Base-by-base conservation (phyloP, 2,888 invertebrate species). In the Aspidiotus destructor region DNA sequence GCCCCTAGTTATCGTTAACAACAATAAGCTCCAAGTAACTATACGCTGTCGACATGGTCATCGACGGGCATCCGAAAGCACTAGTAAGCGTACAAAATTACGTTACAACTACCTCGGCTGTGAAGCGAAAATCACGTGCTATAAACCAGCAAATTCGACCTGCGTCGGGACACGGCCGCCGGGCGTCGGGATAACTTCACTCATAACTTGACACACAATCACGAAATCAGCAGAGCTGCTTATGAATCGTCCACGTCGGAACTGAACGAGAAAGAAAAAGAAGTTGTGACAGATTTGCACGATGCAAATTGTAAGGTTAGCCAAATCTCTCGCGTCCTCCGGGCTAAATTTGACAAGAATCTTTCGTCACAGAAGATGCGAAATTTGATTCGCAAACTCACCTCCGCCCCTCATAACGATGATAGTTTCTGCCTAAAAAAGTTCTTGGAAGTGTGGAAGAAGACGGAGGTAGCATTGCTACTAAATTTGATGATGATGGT, bases 221-320 rank as follows among this genome's bases (percentile, higher is more conserved):
- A 44, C 13, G 48, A 44, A 44, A 44, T 44, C 48, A 44, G 48
- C 13, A 13, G 13, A 13, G 13, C 48, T 44, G 48, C 48, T 10
- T 44, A 44, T 44, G n/a, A n/a, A n/a, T n/a, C n/a, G n/a, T n/a
- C n/a, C n/a, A n/a, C n/a, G n/a, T n/a, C n/a, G n/a, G n/a, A n/a
- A n/a, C n/a, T n/a, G n/a, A n/a, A n/a, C n/a, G n/a, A n/a, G n/a
- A n/a, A n/a, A n/a, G n/a, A n/a, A n/a, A n/a, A n/a, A n/a, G n/a
- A n/a, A n/a, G 60, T 60, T 11, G 41, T 60, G 13, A 41, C 40
- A 28, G 60, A 60, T 28, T 41, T 60, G 40, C 15, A 60, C 41
- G 17, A 60, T n/a, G 60, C 60, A 28, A 60, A 60, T 41, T 60
- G 60, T 41, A 60, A 60, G 41, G 60, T 60, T 13, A 60, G 60